A percentile compares a stretch with the other conserved stretches of the same genome.
Conservation (phyloP, 2,888 invertebrate genomes). For the Polyommatus icarus region DNA sequence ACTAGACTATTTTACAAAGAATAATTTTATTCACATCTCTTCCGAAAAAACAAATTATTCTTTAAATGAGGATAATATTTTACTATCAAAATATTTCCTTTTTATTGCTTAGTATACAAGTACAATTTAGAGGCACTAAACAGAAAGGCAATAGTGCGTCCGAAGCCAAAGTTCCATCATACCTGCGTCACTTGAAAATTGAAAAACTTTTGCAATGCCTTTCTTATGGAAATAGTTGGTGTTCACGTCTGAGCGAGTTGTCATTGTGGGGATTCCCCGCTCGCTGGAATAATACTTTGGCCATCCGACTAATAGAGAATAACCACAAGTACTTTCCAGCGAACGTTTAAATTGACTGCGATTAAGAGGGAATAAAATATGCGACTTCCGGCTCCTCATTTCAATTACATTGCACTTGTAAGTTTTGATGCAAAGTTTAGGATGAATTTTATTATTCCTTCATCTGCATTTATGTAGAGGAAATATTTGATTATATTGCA, state of each 20-base stretch:
- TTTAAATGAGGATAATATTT: too few species aligned
- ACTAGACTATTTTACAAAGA: too few species aligned
- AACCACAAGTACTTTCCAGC: slow-evolving; percentile 34
- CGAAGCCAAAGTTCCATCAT: slow-evolving; percentile 75
- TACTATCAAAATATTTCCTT: too few species aligned
- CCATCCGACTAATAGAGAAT: slow-evolving; percentile 39
- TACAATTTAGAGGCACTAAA: slow-evolving; percentile 20
- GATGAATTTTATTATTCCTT: neutral
- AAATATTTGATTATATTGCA: neutral
- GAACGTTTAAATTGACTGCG: slow-evolving; percentile 30
- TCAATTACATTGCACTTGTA: slow-evolving; percentile 11
- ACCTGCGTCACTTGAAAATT: slow-evolving; percentile 80
- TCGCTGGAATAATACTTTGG: slow-evolving; percentile 61
- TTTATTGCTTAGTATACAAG: neutral
- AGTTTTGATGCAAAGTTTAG: slow-evolving; percentile 10
- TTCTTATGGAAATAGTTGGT: slow-evolving; percentile 78
- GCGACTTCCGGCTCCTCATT: neutral
- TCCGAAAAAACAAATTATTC: too few species aligned
- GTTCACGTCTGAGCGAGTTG: slow-evolving; percentile 77
- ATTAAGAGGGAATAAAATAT: slow-evolving; percentile 26
- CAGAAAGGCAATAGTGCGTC: slow-evolving; percentile 51
- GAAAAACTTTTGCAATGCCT: slow-evolving; percentile 79
- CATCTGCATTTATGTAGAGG: neutral
- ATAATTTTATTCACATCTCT: too few species aligned
- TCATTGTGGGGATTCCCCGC: slow-evolving; percentile 73